Evolutionary conservation across 2,888 invertebrate species (phyloP), one percentile per base, ranked within the genome.

Genomic region (Eupithecia pulchellata): DNA sequence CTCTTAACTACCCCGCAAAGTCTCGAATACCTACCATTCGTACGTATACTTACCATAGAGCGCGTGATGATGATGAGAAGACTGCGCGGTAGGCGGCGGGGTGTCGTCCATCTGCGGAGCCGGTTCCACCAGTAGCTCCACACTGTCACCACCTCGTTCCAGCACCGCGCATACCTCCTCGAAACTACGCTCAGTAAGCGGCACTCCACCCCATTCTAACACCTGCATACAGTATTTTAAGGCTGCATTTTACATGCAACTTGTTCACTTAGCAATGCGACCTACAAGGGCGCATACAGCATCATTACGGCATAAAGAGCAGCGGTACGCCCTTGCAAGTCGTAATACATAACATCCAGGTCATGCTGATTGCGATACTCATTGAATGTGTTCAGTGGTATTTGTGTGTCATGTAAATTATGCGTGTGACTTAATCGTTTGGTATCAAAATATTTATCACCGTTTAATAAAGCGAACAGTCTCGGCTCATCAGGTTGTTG

Each of bases 101-200:
- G 84, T 73, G 90, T 96, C 95, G 86, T 97, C 97, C 66, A 96
- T 95, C 78, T 96, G 96, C 83, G 97, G 97, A 83, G 97, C 96
- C 78, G 97, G 97, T 86, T 98, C 98, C 67, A 98, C 97, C 64
- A 98, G 93, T 73, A 99, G 92, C 83, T 99, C 98, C 1, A 98
- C 97, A 73, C 96, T 95, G 88, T 98, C 98, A 2, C 97, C 97
- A 42, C 97, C 97, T 71, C 97, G 96, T 88, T 98, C 98, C 95
- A 98, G 96, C 79, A 98, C 97, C 71, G 97, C 96, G 86, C 97
- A 97, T 52, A 98, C 98, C 88, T 99, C 98, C 88, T 99, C 99
- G 87, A 98, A 99, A 78, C 98, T 98, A 79, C 98, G 97, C 92
- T 98, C 98, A 64, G 97, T 97, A 73, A 99, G 94, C 0, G 97